Evolutionary conservation across 2,888 invertebrate genomes (phyloP).

Genomic region (Linyphia triangularis): DNA sequence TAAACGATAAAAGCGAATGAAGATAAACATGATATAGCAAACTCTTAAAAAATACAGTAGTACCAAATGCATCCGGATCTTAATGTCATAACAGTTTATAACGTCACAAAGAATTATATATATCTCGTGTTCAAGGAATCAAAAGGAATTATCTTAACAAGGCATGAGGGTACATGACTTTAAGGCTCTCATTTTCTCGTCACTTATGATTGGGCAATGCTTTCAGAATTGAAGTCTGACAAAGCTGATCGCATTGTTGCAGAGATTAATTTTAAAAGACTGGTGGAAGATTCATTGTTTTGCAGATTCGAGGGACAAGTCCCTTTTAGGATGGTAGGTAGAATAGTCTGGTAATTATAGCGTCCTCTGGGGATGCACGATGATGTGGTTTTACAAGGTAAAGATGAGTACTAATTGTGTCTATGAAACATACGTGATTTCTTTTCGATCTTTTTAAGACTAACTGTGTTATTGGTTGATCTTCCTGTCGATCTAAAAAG

Average conservation of each 20-base stretch:
- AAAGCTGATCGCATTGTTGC: constrained; percentile 57
- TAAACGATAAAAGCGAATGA: no score
- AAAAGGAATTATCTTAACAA: constrained; percentile 48
- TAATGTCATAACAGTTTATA: constrained; percentile 36
- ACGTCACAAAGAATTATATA: constrained; percentile 39
- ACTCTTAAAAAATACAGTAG: constrained; percentile 28
- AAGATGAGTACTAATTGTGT: constrained; percentile 30
- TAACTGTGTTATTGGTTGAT: background rate
- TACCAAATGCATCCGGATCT: constrained; percentile 19
- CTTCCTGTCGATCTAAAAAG: background rate
- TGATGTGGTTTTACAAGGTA: constrained; percentile 19
- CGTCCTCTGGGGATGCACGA: constrained; percentile 8
- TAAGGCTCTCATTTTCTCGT: constrained; percentile 31
- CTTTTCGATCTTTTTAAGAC: constrained; percentile 20
- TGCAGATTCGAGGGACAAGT: constrained; percentile 17
- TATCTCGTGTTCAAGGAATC: constrained; percentile 33
- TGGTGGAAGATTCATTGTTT: constrained; percentile 47
- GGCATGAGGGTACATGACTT: constrained; percentile 23
- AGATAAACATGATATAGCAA: no score
- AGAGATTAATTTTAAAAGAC: constrained; percentile 43
- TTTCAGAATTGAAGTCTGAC: constrained; percentile 18
- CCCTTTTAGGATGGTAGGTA: constrained; percentile 5
- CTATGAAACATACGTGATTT: background rate
- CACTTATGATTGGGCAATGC: constrained; percentile 22
- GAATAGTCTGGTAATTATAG: constrained; percentile 39